A percentile compares a stretch with the other conserved stretches of the same genome.
Conservation (phyloP, 2,888 invertebrate genomes). For the Bhutanitis thaidina region DNA sequence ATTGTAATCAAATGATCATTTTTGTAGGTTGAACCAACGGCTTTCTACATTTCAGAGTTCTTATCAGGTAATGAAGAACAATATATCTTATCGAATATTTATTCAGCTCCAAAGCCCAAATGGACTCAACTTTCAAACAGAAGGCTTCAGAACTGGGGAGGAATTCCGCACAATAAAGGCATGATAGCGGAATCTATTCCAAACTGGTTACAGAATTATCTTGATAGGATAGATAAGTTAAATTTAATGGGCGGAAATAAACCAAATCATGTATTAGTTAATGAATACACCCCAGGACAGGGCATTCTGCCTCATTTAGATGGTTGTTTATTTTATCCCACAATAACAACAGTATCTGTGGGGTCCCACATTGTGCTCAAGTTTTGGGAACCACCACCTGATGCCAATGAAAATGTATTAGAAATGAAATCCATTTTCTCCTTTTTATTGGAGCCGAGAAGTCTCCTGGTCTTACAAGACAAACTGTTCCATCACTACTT, state of each 20-base stretch:
- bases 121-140: constrained; percentile 96
- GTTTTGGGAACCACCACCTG: constrained; percentile 82
- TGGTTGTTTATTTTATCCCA: constrained; percentile 95
- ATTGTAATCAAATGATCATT: neutral
- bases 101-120: constrained; percentile 92
- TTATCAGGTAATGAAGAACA: constrained; percentile 87
- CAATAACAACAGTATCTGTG: constrained; percentile 94
- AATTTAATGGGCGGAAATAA: constrained; percentile 84
- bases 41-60: constrained; percentile 93
- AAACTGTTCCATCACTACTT: constrained; percentile 90
- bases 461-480: constrained; percentile 91
- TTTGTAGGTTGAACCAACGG: constrained; percentile 78
- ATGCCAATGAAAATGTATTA: constrained; percentile 42
- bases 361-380: constrained; percentile 95
- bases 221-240: constrained; percentile 84
- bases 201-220: constrained; percentile 87
- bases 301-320: constrained; percentile 99
- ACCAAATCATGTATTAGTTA: constrained; percentile 96
- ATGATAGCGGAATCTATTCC: constrained; percentile 95
- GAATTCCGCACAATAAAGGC: constrained; percentile 89
- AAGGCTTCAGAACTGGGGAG: constrained; percentile 98
- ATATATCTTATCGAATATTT: constrained; percentile 85
- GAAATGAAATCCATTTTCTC: constrained; percentile 79
- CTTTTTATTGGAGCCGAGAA: constrained; percentile 91
- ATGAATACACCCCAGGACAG: constrained; percentile 95